phyloP scores from a whole-genome alignment of 2,797 vertebrate genomes.

The Ambastaia sidthimunki region DNA sequence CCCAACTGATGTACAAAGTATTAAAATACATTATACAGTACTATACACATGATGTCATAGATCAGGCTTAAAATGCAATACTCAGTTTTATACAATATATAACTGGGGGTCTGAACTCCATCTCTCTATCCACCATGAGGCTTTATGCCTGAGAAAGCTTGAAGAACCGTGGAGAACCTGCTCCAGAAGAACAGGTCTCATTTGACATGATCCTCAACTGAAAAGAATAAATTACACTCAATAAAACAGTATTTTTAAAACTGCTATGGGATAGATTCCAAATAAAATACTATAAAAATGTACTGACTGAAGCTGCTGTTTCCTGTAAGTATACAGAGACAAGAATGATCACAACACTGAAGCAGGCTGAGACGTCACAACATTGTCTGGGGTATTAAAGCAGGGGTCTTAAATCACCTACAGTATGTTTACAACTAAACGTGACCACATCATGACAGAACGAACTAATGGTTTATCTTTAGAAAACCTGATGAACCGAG shows the following conservation, averaged over 20 bases:
- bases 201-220: neutral
- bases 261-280: neutral
- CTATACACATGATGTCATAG: too few relatives aligned
- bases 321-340: neutral
- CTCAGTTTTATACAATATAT: neutral
- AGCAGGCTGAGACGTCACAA: neutral
- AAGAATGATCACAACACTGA: neutral
- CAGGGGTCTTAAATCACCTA: neutral
- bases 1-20: too few relatives aligned
- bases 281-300: neutral
- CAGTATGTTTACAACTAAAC: neutral
- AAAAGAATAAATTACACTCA: neutral
- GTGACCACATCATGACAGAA: neutral
- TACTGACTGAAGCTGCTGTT: conserved; percentile 19
- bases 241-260: neutral
- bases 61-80: too few relatives aligned
- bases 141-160: too few relatives aligned
- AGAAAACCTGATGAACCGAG: conserved; percentile 17
- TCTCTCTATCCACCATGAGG: too few relatives aligned
- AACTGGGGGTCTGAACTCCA: too few relatives aligned
- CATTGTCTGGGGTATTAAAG: neutral
- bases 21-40: too few relatives aligned
- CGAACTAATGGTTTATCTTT: conserved; percentile 18
- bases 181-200: too few relatives aligned
- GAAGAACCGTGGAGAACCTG: neutral